A percentile compares a stretch with the other conserved stretches of the same genome.
Evolutionary conservation across 2,113 vertebrate species (phyloP).

Genomic region (Oryzias woworae): DNA sequence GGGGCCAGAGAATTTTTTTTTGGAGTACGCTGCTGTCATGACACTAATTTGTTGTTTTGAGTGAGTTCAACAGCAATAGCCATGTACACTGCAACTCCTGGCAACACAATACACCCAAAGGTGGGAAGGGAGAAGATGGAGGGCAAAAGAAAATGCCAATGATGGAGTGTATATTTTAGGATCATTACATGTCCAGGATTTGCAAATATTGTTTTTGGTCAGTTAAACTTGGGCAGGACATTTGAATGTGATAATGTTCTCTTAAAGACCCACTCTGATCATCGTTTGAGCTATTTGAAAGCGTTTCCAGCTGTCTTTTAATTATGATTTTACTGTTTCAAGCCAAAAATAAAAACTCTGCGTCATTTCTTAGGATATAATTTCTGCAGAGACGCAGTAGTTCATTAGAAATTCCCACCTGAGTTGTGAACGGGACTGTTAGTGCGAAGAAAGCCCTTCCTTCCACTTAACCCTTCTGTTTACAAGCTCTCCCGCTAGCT

Average conservation of each 20-base stretch:
- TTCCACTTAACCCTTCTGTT: too few relatives aligned
- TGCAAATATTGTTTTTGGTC: constrained; percentile 25
- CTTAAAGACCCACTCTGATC: too few relatives aligned
- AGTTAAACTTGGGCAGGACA: constrained; percentile 26
- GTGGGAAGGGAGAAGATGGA: neutral
- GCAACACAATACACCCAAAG: constrained; percentile 45
- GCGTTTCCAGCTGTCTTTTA: too few relatives aligned
- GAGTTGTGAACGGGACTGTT: too few relatives aligned
- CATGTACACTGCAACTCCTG: constrained; percentile 61
- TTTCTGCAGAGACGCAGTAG: too few relatives aligned
- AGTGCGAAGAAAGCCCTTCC: too few relatives aligned
- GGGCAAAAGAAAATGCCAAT: constrained; percentile 12
- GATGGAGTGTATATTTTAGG: constrained; percentile 34
- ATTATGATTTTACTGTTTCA: too few relatives aligned
- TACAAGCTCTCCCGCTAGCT: too few relatives aligned
- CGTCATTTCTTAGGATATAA: too few relatives aligned
- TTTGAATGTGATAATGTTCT: constrained; percentile 4
- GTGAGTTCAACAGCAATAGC: constrained; percentile 48
- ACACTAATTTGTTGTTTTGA: constrained; percentile 64
- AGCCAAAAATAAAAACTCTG: too few relatives aligned
- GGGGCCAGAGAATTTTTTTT: constrained; percentile 26
- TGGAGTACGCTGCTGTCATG: constrained; percentile 65
- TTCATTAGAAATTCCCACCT: too few relatives aligned
- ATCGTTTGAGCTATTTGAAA: too few relatives aligned
- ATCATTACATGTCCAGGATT: constrained; percentile 35